phyloP scores from a whole-genome alignment of 2,888 invertebrate genomes.

The Holacanthella duospinosa region DNA sequence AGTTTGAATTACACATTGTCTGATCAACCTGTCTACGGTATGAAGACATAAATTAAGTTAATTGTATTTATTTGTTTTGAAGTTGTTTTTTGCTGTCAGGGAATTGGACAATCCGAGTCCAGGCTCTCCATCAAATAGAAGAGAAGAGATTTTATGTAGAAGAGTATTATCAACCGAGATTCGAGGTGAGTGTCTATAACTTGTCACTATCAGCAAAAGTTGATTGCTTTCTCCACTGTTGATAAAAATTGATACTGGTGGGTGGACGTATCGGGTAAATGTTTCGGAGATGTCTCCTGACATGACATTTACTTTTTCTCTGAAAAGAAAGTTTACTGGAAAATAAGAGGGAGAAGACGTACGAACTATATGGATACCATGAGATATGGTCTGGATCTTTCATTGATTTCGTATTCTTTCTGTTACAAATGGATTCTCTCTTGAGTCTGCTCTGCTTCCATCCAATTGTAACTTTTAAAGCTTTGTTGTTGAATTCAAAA shows the following conservation, averaged over 20 bases:
- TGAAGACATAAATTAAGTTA: neutral
- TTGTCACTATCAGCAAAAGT: neutral
- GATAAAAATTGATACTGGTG: no score
- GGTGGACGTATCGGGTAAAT: no score
- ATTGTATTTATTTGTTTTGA: neutral
- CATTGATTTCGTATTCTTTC: no score
- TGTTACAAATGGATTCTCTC: no score
- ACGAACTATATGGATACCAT: no score
- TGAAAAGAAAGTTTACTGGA: neutral
- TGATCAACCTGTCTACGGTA: constrained; percentile 79
- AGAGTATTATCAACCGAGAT: constrained; percentile 89
- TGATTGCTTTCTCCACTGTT: neutral
- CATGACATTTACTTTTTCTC: no score
- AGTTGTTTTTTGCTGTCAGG: no score
- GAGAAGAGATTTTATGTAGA: constrained; percentile 77
- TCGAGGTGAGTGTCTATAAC: constrained; percentile 55
- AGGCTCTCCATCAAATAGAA: constrained; percentile 79
- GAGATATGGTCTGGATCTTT: no score
- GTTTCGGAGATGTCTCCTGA: no score
- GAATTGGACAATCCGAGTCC: constrained; percentile 78
- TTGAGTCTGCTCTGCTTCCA: no score
- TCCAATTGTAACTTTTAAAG: no score
- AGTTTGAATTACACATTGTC: constrained; percentile 80
- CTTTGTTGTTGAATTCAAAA: no score
- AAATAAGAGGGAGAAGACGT: neutral